Evolutionary conservation across 2,888 invertebrate genomes (phyloP).

Genomic region (Piscicola geometra): DNA sequence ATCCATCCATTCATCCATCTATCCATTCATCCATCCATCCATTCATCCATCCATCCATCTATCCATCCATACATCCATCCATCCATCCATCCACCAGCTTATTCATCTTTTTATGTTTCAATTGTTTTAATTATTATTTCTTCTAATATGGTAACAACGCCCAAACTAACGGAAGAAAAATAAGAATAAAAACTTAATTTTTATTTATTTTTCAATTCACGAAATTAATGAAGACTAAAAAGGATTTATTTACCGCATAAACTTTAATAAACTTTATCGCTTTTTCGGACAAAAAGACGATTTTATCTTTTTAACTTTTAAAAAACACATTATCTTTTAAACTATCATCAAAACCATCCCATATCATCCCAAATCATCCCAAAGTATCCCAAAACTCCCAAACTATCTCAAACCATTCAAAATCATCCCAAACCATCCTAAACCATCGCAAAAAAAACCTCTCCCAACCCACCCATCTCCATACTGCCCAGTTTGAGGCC

Average conservation of each 20-base stretch:
- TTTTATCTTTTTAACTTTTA: too few species aligned
- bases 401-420: background rate
- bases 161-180: too few species aligned
- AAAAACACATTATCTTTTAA: too few species aligned
- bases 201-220: too few species aligned
- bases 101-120: background rate
- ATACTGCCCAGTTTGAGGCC: constrained; percentile 76
- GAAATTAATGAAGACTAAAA: too few species aligned
- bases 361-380: background rate
- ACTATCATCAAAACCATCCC: too few species aligned
- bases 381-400: background rate
- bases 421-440: background rate
- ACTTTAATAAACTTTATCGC: too few species aligned
- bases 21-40: constrained; percentile 10
- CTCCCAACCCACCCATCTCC: background rate
- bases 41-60: background rate
- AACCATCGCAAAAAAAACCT: background rate
- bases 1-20: constrained; percentile 9
- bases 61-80: background rate
- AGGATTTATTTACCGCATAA: too few species aligned
- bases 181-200: too few species aligned
- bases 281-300: too few species aligned
- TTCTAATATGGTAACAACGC: too few species aligned
- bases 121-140: too few species aligned
- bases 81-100: background rate